phyloP scores from a whole-genome alignment of 2,113 vertebrate genomes.

The Heterocephalus glaber region DNA sequence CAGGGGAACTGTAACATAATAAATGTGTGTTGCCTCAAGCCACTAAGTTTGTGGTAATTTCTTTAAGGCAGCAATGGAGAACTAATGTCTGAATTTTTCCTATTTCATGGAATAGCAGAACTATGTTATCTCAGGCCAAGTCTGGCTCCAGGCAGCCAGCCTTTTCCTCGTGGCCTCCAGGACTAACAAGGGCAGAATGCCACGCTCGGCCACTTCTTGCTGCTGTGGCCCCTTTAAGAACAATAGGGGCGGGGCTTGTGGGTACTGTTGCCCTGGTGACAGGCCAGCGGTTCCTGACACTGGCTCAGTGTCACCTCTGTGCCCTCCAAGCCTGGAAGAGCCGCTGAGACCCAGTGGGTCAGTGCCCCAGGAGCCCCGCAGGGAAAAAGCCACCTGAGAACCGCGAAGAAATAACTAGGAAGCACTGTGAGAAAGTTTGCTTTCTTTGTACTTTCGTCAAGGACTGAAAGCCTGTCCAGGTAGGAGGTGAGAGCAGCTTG shows the following conservation, averaged over 20 bases:
- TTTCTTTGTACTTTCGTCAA: neutral
- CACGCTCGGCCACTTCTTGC: fast-evolving
- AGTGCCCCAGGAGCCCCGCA: neutral
- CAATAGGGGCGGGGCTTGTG: neutral
- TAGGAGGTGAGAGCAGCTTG: neutral
- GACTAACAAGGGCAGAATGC: no score
- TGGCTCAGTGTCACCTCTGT: fast-evolving
- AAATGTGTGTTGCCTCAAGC: neutral
- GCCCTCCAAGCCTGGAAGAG: no score
- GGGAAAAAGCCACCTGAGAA: neutral
- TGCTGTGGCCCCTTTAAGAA: slow-evolving; percentile 57
- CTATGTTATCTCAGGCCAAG: neutral
- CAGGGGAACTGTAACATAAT: neutral
- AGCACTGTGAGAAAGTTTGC: neutral
- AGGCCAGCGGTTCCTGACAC: fast-evolving
- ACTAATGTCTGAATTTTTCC: neutral
- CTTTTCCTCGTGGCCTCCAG: neutral
- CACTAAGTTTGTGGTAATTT: neutral
- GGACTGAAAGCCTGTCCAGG: neutral
- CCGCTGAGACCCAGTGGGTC: neutral
- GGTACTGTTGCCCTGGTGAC: slow-evolving; percentile 63
- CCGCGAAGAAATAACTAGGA: neutral
- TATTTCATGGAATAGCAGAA: neutral
- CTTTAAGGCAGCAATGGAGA: neutral
- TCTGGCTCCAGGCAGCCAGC: neutral